Conservation (phyloP, 92 coral and sea anemone genomes). For the Micromussa lordhowensis region DNA sequence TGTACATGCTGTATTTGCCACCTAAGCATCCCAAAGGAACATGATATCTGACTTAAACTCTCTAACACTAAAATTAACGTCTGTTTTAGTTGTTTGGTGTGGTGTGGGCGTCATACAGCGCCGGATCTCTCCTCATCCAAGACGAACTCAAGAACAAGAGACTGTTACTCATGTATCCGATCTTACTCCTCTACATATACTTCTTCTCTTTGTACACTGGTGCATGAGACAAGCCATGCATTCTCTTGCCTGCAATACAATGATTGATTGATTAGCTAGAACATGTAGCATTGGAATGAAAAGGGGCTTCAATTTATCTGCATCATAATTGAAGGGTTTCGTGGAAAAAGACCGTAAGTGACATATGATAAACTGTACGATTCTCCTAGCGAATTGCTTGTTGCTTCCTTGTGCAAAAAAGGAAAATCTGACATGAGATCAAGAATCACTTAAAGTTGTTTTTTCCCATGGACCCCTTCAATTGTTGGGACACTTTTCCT, state of each 20-base stretch:
- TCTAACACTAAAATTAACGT: not conserved
- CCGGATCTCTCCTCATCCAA: constrained; percentile 94
- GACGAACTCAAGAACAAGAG: constrained; percentile 94
- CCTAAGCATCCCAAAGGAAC: not conserved
- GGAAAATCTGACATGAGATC: no score
- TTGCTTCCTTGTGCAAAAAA: no score
- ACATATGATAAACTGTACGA: no score
- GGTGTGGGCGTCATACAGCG: constrained; percentile 99
- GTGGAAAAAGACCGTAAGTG: no score
- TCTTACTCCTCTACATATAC: constrained; percentile 91
- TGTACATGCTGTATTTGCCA: no score
- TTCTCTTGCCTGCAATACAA: not conserved
- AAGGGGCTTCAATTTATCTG: not conserved
- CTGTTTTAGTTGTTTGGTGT: constrained; percentile 89
- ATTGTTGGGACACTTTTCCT: not conserved
- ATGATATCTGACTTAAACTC: not conserved
- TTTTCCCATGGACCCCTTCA: no score
- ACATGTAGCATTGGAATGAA: not conserved
- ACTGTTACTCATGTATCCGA: constrained; percentile 92
- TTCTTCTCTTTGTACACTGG: constrained; percentile 97
- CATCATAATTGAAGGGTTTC: not conserved
- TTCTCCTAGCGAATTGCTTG: no score
- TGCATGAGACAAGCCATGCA: constrained; percentile 43
- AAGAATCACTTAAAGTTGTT: no score
- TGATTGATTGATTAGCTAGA: not conserved